Evolutionary conservation across 2,797 vertebrate species (phyloP), one percentile per base, ranked within the genome.

Genomic region (Spinus pinus): DNA sequence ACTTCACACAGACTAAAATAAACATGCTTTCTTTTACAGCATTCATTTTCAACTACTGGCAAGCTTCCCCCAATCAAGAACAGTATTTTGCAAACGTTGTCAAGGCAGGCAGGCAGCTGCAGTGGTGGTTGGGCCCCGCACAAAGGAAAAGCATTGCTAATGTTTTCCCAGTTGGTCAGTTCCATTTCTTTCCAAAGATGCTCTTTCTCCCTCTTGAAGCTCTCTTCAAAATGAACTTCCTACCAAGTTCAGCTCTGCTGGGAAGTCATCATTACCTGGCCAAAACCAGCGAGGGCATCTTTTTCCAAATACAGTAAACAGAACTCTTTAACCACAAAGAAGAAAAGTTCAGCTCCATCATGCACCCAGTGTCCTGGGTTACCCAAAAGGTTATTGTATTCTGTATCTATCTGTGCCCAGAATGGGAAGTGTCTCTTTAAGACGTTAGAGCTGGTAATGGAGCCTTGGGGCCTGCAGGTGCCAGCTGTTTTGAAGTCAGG

Each of bases 401-500:
- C 72, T 1, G 0, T 28, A 77, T 41, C 41, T 61, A 39, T 14
- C 20, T 53, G 24, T 46, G 20, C 16, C 39, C 39, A 53, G 41
- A 57, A 66, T 8, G 22, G 19, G 17, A 46, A 33, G 10, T 17
- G 24, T 14, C 20, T 46, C 39, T 60, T 51, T 39, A 33, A 53
- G 24, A 53, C 0, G 0, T 11, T 39, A 30, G 28, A 33, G 46
- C 20, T 2, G 3, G 30, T 60, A 53, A 69, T 8, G 24, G 54
- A 67, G 28, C 33, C 0, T 0, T 1, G 2, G 28, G 10, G 8
- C 28, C 8, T 1, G 51, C 28, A 51, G 46, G 23, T 39, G 28
- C 46, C 0, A 0, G 30, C 23, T 10, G 28, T 20, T 75, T 30
- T 60, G 37, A 60, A 60, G 47, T 4, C 0, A 0, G 24, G 39